phyloP scores from a whole-genome alignment of 2,113 vertebrate genomes.

The Atherinomorus stipes region DNA sequence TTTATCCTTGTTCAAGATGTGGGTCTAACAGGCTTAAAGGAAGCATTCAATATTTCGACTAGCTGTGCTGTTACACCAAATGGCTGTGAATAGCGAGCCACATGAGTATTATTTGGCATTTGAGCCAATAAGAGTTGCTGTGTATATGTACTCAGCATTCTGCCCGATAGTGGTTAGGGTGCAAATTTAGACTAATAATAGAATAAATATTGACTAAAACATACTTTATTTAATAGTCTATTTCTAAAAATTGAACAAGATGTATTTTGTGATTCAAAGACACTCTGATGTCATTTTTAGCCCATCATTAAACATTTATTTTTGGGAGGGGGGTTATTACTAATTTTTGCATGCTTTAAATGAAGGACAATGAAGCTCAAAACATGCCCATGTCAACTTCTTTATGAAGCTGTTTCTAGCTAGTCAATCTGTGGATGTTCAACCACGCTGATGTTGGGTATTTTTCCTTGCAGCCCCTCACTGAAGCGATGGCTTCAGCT shows the following conservation, averaged over 20 bases:
- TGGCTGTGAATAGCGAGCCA: not conserved
- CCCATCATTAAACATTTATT: slow-evolving; percentile 31
- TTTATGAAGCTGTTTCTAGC: slow-evolving; percentile 40
- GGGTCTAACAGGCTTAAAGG: slow-evolving; percentile 35
- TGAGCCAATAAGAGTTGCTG: not conserved
- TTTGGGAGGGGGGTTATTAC: no score
- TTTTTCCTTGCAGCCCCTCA: slow-evolving; percentile 34
- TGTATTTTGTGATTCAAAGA: slow-evolving; percentile 2
- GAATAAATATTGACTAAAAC: slow-evolving; percentile 5
- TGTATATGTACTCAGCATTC: not conserved
- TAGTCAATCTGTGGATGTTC: slow-evolving; percentile 36
- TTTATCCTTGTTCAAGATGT: slow-evolving; percentile 32
- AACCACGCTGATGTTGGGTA: slow-evolving; percentile 21
- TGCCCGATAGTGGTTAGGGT: not conserved
- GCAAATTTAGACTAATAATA: not conserved
- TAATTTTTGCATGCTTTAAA: slow-evolving; percentile 31
- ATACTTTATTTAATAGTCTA: not conserved
- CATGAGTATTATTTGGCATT: not conserved
- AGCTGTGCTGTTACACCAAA: slow-evolving; percentile 1
- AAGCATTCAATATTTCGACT: slow-evolving; percentile 9
- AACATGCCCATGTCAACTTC: slow-evolving; percentile 6
- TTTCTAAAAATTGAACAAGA: slow-evolving; percentile 13
- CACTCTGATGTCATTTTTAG: slow-evolving; percentile 17
- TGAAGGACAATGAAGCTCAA: slow-evolving; percentile 25
- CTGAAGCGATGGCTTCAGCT: slow-evolving; percentile 48